A percentile compares a stretch with the other conserved stretches of the same genome.
These are phyloP conservation scores for Bombus pascuorum DNA, from an alignment of 1,140 invertebrate species.

Conservation along the genomic window DNA sequence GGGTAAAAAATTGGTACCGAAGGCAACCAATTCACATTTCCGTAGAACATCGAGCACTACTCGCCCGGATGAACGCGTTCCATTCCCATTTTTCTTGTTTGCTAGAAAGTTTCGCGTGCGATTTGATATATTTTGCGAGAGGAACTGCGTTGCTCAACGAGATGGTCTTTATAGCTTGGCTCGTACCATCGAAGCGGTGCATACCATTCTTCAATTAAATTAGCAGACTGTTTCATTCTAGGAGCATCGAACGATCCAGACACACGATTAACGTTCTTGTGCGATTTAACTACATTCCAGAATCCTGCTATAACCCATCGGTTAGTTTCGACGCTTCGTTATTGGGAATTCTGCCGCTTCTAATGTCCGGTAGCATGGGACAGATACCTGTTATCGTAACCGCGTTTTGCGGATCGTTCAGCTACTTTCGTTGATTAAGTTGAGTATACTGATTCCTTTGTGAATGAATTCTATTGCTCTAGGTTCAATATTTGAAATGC, in stretches of 20 bases:
- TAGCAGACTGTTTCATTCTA: conserved; percentile 24
- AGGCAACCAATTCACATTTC: conserved; percentile 44
- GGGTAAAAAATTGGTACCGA: background rate
- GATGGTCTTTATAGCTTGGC: conserved; percentile 6
- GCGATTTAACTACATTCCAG: background rate
- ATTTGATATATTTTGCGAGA: conserved; percentile 20
- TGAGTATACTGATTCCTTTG: background rate
- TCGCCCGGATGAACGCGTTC: conserved; percentile 50
- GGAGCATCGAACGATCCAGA: background rate
- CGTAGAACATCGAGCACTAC: conserved; percentile 44
- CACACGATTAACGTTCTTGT: conserved; percentile 1
- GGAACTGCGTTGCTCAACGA: background rate
- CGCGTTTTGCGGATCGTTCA: background rate
- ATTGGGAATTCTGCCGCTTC: background rate
- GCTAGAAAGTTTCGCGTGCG: background rate
- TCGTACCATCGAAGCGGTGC: background rate
- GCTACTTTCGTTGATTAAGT: background rate
- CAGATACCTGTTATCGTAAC: conserved; percentile 8
- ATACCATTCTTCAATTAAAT: conserved; percentile 31
- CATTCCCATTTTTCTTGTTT: conserved; percentile 41
- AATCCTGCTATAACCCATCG: background rate
- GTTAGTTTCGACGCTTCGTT: conserved; percentile 21
- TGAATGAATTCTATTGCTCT: background rate
- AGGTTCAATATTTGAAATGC: background rate
- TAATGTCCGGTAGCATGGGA: background rate